Evolutionary conservation across 2,113 vertebrate species (phyloP).

Genomic region (Steatornis caripensis): DNA sequence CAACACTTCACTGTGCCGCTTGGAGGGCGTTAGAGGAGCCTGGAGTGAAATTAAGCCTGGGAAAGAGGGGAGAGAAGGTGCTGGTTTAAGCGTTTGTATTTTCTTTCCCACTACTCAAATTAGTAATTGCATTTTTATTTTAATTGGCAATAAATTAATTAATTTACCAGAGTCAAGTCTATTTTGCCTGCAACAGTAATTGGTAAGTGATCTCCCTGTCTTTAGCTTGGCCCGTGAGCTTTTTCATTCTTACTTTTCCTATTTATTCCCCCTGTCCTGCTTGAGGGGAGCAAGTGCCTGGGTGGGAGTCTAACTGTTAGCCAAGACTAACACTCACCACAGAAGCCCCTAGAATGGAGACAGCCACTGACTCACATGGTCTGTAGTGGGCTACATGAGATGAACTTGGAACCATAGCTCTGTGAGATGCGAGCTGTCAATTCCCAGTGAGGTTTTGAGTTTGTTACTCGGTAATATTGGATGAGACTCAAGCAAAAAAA

Average conservation of each 20-base stretch:
- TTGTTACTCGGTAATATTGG: neutral
- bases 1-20: fast-evolving
- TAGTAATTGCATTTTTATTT: neutral
- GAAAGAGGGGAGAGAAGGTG: neutral
- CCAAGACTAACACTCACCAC: neutral
- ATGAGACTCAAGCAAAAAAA: neutral
- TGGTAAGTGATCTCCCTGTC: neutral
- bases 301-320: neutral
- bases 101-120: neutral
- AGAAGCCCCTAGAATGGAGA: neutral
- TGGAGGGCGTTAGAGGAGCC: neutral
- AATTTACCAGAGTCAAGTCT: neutral
- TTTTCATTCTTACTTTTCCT: neutral
- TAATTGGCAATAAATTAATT: neutral
- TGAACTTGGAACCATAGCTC: fast-evolving
- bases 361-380: fast-evolving
- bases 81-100: neutral
- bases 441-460: neutral
- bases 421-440: neutral
- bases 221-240: neutral
- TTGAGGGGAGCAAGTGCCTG: neutral
- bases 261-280: neutral
- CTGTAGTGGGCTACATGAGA: neutral
- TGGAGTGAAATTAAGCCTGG: neutral
- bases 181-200: neutral